A percentile compares a stretch with the other conserved stretches of the same genome.
Conservation (phyloP, 1,140 invertebrate species). For the Euglossa dilemma region DNA sequence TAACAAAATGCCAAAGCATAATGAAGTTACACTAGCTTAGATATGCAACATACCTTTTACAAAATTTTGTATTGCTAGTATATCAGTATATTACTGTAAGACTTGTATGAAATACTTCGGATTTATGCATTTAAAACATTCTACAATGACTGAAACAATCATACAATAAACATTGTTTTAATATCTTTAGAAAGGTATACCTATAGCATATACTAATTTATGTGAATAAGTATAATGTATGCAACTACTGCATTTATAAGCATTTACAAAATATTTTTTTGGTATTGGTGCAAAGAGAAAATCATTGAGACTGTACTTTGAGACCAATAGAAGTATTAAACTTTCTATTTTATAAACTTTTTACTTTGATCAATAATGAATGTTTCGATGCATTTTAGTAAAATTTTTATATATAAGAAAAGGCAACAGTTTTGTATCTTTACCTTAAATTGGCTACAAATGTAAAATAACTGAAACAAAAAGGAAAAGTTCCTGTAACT, state of each 20-base stretch:
- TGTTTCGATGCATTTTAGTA: constrained; percentile 9
- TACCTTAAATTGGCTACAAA: constrained; percentile 24
- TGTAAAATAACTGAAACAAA: constrained; percentile 33
- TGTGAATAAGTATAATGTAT: background rate
- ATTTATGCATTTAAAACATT: constrained; percentile 28
- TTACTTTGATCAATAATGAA: constrained; percentile 15
- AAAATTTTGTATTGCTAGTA: constrained; percentile 44
- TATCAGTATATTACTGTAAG: constrained; percentile 15
- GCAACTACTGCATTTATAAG: constrained; percentile 32
- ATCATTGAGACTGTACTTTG: constrained; percentile 24
- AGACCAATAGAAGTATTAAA: constrained; percentile 41
- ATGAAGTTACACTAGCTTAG: constrained; percentile 60
- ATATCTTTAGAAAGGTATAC: constrained; percentile 15
- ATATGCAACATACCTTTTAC: constrained; percentile 44
- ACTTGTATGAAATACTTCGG: constrained; percentile 23
- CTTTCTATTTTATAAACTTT: constrained; percentile 43
- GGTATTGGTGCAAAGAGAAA: background rate
- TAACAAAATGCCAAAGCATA: constrained; percentile 64
- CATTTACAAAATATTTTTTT: constrained; percentile 29
- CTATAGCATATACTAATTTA: constrained; percentile 8
- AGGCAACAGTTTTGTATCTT: constrained; percentile 2
- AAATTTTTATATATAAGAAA: constrained; percentile 20
- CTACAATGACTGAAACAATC: constrained; percentile 16
- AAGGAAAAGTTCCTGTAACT: constrained; percentile 44
- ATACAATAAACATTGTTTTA: constrained; percentile 34